Percentiles rank a stretch among this genome's conserved stretches.
Evolutionary conservation across 2,113 vertebrate genomes (phyloP).

Genomic region (Proterorhinus semilunaris): DNA sequence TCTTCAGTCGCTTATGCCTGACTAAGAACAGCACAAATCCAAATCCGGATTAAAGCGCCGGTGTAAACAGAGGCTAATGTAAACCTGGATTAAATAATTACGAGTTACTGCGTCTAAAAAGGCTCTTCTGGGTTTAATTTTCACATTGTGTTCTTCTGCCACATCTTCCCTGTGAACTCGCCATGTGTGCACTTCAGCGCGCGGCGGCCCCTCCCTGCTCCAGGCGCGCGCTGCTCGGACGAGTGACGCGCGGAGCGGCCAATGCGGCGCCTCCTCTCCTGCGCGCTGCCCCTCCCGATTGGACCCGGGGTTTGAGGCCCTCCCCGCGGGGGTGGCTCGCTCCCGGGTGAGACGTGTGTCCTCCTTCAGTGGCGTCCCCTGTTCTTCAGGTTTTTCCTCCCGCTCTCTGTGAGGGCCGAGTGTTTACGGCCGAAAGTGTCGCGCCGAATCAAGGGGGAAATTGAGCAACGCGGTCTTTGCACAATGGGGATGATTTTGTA

Average conservation of each 20-base stretch:
- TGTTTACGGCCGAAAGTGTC: constrained; percentile 18
- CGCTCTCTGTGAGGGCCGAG: neutral
- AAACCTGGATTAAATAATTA: no score
- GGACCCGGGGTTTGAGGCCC: neutral
- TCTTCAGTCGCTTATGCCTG: no score
- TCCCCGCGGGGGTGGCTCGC: neutral
- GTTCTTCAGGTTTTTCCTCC: constrained; percentile 4
- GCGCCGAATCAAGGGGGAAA: constrained; percentile 33
- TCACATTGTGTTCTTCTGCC: no score
- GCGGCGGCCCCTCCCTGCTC: neutral
- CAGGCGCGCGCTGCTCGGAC: neutral
- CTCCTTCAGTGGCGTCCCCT: constrained; percentile 19
- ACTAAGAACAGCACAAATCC: no score
- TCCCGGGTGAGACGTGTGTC: constrained; percentile 1
- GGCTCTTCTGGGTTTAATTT: no score
- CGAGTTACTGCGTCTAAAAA: no score
- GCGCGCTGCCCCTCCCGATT: constrained; percentile 24
- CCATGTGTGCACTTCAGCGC: constrained; percentile 5
- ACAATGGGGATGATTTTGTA: constrained; percentile 14
- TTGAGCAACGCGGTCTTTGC: neutral
- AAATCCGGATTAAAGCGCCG: no score
- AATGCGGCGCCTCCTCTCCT: neutral
- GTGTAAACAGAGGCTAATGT: no score
- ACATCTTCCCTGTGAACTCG: neutral
- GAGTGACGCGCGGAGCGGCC: constrained; percentile 9